Evolutionary conservation across 2,797 vertebrate species (phyloP).

Genomic region (Phoxinus dragarum): DNA sequence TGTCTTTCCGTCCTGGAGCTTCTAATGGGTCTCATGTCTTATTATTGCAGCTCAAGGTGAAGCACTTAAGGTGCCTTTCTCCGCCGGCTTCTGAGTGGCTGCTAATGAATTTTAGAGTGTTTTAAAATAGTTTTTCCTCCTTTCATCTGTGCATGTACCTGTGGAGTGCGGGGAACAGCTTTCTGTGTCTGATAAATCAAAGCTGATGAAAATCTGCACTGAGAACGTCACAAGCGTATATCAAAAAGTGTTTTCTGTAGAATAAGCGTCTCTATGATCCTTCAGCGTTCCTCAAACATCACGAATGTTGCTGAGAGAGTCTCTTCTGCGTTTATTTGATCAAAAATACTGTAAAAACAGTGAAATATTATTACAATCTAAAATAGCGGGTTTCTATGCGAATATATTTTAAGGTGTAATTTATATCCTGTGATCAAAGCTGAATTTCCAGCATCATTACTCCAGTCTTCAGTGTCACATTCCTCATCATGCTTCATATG

Average conservation of each 20-base stretch:
- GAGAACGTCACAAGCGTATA: background rate
- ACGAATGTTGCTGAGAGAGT: background rate
- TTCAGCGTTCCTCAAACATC: background rate
- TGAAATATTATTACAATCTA: background rate
- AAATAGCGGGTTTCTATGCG: background rate
- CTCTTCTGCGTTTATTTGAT: background rate
- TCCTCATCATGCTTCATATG: background rate
- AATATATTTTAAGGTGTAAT: background rate
- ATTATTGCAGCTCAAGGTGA: conserved; percentile 61
- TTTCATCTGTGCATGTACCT: conserved; percentile 47
- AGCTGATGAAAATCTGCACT: background rate
- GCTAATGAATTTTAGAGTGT: conserved; percentile 70
- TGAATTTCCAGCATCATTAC: background rate
- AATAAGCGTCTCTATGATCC: background rate
- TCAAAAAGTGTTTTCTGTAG: background rate
- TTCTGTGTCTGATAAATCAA: background rate
- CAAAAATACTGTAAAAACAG: background rate
- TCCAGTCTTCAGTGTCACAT: background rate
- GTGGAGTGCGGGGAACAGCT: conserved; percentile 15
- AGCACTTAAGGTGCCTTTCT: conserved; percentile 68
- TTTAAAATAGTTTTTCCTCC: conserved; percentile 49
- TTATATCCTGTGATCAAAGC: background rate
- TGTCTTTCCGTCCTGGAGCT: conserved; percentile 49
- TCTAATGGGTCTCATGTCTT: conserved; percentile 67
- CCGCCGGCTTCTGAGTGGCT: conserved; percentile 54